phyloP scores from a whole-genome alignment of 2,888 invertebrate species.

The Stegana nigrithorax region DNA sequence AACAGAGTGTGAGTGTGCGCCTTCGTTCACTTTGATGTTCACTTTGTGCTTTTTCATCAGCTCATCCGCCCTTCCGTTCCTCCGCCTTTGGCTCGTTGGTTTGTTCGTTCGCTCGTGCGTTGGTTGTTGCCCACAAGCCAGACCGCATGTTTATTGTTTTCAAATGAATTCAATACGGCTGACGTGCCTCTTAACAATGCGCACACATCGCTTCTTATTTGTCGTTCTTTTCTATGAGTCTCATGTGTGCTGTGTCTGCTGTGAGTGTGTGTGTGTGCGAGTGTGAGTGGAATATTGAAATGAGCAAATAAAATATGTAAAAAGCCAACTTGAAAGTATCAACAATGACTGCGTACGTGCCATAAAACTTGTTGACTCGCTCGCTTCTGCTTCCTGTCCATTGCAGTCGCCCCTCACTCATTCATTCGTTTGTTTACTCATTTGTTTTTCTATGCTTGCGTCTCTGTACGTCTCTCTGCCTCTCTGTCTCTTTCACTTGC shows the following conservation, averaged over 20 bases:
- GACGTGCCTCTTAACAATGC: too few species aligned
- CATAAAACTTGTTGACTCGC: background rate
- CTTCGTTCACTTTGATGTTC: background rate
- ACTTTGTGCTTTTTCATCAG: too few species aligned
- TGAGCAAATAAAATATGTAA: conserved; percentile 10
- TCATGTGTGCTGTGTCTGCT: conserved; percentile 9
- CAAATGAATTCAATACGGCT: conserved; percentile 11
- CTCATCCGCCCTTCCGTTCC: too few species aligned
- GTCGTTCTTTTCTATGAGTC: too few species aligned
- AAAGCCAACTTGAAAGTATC: background rate
- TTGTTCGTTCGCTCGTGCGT: too few species aligned
- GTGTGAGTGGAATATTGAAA: conserved; percentile 14
- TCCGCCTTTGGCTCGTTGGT: too few species aligned
- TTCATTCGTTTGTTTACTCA: too few species aligned
- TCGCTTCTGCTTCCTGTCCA: background rate
- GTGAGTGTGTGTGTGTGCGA: conserved; percentile 3
- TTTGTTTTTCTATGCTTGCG: background rate
- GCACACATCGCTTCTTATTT: too few species aligned
- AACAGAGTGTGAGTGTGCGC: conserved; percentile 22
- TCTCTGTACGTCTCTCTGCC: background rate
- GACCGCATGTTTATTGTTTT: conserved; percentile 26
- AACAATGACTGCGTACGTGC: background rate
- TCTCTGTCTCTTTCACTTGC: background rate
- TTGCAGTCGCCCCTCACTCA: too few species aligned
- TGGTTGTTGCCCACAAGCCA: background rate